Base-by-base conservation (phyloP, 2,888 invertebrate genomes). In the Artemia sinica region DNA sequence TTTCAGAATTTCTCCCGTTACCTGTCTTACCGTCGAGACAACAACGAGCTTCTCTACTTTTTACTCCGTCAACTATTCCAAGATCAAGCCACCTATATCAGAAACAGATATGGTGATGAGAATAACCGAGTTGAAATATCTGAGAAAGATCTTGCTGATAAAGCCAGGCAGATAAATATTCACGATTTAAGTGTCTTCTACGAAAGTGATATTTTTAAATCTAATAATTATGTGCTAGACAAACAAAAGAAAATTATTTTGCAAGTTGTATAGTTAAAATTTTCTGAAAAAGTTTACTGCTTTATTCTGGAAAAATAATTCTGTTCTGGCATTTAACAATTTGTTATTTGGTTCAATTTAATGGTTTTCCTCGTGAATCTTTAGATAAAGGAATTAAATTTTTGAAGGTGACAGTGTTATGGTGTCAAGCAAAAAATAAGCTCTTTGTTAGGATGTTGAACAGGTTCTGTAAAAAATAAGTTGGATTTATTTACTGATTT, bases 21-120 rank as follows among this genome's bases (percentile, higher is more conserved):
- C 80, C 81, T 99, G 66, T 82, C 89, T 0, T 97, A 88, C 83
- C 91, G 92, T 77, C 89, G 92, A 75, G 96, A 98, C 78, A 91
- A 95, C 81, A 91, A 93, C 75, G 97, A 98, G 77, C 82, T 98
- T 48, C 80, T 98, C 0, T 90, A 95, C 80, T 98, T 94, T 79
- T 87, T 97, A 73, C 82, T 98, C 68, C 87, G 94, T 41, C 95
- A 97, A 76, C 83, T 98, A 70, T 86, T 91, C 0, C 84, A 91
- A 76, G 96, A 97, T 78, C 92, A 94, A 76, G 80, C 93, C 70
- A 85, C 89, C 0, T 95, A 90, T 77, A 76, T 80, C 73, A 75
- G 80, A 48, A 79, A 78, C 72, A 75, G 80, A 51, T 79, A 77
- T 72, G 78, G 79, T 18, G 73, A 75, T 8, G 77, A 77, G 12